A percentile compares a stretch with the other conserved stretches of the same genome.
phyloP scores from a whole-genome alignment of 1,140 invertebrate genomes.

The Xylocopa sonorina region DNA sequence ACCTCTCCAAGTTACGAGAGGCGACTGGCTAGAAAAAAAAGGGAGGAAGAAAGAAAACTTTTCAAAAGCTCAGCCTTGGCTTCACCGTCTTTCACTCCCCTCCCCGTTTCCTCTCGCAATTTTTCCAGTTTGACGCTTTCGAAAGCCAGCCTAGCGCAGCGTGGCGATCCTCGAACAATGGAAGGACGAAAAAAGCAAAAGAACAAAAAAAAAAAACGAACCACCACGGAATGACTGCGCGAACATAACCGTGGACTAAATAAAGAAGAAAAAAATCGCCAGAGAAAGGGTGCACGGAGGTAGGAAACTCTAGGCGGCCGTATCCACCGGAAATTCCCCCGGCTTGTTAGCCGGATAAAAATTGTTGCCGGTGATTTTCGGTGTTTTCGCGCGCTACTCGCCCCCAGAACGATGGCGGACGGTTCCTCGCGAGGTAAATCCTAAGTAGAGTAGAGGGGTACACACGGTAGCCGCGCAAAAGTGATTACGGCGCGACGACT shows the following conservation, averaged over 20 bases:
- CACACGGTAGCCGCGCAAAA: conserved; percentile 50
- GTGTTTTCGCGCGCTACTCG: no score
- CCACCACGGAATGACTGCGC: no score
- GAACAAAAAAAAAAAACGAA: background rate
- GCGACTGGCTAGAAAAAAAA: background rate
- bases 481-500: conserved; percentile 52
- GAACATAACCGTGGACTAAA: no score
- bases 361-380: conserved; percentile 12
- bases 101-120: conserved; percentile 26
- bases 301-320: background rate
- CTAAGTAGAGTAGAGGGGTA: conserved; percentile 41
- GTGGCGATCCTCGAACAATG: no score
- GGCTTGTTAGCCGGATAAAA: conserved; percentile 27
- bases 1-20: conserved; percentile 10
- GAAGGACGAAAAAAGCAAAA: background rate
- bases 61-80: conserved; percentile 19
- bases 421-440: conserved; percentile 30
- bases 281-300: no score
- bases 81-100: no score
- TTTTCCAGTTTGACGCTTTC: no score
- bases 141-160: no score
- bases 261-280: no score
- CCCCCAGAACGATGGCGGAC: background rate
- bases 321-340: background rate
- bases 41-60: conserved; percentile 32